These are phyloP conservation scores for Arenicola marina DNA, from an alignment of 2,888 invertebrate genomes.

Conservation along the genomic window DNA sequence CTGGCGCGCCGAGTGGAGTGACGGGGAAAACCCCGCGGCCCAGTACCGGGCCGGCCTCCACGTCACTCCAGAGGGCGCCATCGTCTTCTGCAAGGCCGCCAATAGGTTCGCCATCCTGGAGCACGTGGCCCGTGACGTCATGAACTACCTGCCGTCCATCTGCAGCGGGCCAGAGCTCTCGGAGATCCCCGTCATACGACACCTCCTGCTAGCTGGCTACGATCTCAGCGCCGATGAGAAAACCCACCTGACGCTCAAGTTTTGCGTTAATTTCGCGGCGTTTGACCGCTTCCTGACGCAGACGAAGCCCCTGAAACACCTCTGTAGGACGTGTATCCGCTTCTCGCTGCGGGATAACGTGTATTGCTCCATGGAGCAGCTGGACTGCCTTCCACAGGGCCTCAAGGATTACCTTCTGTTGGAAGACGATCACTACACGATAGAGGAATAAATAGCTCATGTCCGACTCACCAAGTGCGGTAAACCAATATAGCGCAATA, in stretches of 20 bases:
- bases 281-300: slow-evolving; percentile 7
- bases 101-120: slow-evolving; percentile 10
- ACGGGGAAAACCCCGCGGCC: slow-evolving; percentile 20
- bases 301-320: slow-evolving; percentile 17
- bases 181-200: slow-evolving; percentile 8
- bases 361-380: slow-evolving; percentile 4
- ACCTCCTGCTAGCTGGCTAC: slow-evolving; percentile 22
- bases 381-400: slow-evolving; percentile 3
- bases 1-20: slow-evolving; percentile 28
- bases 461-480: not conserved
- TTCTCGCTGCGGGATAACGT: slow-evolving; percentile 12
- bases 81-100: slow-evolving; percentile 16
- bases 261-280: slow-evolving; percentile 16
- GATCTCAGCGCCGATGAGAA: slow-evolving; percentile 18
- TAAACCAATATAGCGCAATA: no score
- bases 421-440: not conserved
- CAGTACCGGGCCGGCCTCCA: slow-evolving; percentile 25
- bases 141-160: slow-evolving; percentile 19
- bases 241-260: slow-evolving; percentile 19
- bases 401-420: not conserved
- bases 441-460: not conserved
- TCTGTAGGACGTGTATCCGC: slow-evolving; percentile 14
- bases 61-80: slow-evolving; percentile 23
- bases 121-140: slow-evolving; percentile 16
- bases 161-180: slow-evolving; percentile 24